Percentiles rank a stretch among this genome's conserved stretches.
Evolutionary conservation across 2,888 invertebrate genomes (phyloP).

Genomic region (Gymnocheta viridis): DNA sequence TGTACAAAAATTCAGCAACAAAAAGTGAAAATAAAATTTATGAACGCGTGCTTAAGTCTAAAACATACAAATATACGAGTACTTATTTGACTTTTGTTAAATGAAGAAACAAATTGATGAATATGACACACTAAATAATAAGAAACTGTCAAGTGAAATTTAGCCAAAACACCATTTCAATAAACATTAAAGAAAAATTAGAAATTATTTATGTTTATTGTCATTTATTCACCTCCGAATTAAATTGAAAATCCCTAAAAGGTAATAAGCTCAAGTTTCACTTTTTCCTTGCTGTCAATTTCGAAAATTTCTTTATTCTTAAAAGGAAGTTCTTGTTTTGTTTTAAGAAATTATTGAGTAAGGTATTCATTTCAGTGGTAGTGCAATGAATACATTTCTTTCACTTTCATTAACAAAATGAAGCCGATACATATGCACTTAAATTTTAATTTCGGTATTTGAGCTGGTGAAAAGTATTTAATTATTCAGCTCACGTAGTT

Average conservation of each 20-base stretch:
- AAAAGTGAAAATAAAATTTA: slow-evolving; percentile 46
- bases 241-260: slow-evolving; percentile 52
- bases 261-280: slow-evolving; percentile 37
- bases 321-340: slow-evolving; percentile 53
- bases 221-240: not conserved
- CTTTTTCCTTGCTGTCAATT: slow-evolving; percentile 23
- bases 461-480: slow-evolving; percentile 41
- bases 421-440: no score
- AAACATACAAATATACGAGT: not conserved
- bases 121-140: slow-evolving; percentile 36
- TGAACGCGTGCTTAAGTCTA: slow-evolving; percentile 41
- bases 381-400: not conserved
- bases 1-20: slow-evolving; percentile 9
- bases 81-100: slow-evolving; percentile 22
- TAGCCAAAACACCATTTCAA: not conserved
- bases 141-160: slow-evolving; percentile 52
- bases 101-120: not conserved
- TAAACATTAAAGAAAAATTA: slow-evolving; percentile 23
- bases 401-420: slow-evolving; percentile 55
- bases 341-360: slow-evolving; percentile 22
- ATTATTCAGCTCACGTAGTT: slow-evolving; percentile 32
- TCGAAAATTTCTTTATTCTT: slow-evolving; percentile 32
- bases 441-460: slow-evolving; percentile 7
- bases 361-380: slow-evolving; percentile 30
- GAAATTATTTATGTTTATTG: slow-evolving; percentile 31